Percentiles rank a stretch among this genome's conserved stretches.
phyloP scores from a whole-genome alignment of 2,797 vertebrate genomes.

The Rhynchotus rufescens region DNA sequence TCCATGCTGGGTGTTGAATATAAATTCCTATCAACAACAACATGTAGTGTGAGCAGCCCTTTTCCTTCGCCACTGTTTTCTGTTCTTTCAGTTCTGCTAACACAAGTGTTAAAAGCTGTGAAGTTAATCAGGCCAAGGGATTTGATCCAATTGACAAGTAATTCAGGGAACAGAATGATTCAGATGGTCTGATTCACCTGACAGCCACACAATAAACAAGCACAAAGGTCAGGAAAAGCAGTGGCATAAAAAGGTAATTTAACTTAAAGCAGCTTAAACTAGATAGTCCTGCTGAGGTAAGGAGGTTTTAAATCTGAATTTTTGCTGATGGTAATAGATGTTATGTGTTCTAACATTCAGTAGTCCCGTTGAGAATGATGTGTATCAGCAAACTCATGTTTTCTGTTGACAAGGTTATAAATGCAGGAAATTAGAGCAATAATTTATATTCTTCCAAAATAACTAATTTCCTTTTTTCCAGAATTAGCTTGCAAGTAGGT shows the following conservation, averaged over 20 bases:
- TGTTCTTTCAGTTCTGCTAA: neutral
- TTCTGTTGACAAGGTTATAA: neutral
- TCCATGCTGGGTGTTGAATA: neutral
- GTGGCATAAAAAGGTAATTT: neutral
- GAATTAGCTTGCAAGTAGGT: neutral
- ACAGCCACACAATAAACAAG: neutral
- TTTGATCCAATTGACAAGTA: neutral
- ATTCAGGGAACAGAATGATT: neutral
- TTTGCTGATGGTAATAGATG: neutral
- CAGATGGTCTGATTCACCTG: neutral
- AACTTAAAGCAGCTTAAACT: neutral
- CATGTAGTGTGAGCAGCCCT: neutral
- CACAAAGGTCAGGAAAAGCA: neutral
- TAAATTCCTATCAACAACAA: neutral
- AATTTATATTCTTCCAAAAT: neutral
- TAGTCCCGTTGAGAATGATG: neutral
- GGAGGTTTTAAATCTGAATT: neutral
- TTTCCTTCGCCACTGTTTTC: constrained; percentile 6
- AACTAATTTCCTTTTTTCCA: neutral
- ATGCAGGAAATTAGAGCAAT: neutral
- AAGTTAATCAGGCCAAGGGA: neutral
- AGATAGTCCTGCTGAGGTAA: neutral
- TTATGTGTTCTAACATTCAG: neutral
- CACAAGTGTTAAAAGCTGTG: neutral
- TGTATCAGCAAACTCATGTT: neutral